A percentile compares a stretch with the other conserved stretches of the same genome.
phyloP scores from a whole-genome alignment of 2,113 vertebrate species.

The Pteropus alecto region DNA sequence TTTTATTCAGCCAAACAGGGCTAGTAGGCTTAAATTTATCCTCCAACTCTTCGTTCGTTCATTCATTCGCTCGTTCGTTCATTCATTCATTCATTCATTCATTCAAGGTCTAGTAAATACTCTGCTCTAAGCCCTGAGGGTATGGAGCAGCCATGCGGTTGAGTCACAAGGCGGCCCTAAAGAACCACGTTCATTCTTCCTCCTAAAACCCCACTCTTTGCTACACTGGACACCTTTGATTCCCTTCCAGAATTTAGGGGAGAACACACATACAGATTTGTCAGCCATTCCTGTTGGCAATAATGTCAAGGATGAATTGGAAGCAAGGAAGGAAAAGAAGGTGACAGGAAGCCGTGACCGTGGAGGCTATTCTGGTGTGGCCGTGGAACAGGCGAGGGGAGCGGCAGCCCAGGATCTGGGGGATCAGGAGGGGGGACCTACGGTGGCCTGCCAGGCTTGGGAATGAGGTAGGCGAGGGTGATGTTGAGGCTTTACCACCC shows the following conservation, averaged over 20 bases:
- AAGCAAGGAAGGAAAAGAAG: not conserved
- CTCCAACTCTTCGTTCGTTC: not conserved
- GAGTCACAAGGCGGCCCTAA: not conserved
- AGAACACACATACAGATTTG: not conserved
- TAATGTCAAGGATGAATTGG: not conserved
- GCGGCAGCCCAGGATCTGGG: not conserved
- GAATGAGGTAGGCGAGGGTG: not conserved
- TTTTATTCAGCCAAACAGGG: not conserved
- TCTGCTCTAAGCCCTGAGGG: not conserved
- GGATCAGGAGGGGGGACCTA: not conserved
- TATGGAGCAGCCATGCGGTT: not conserved
- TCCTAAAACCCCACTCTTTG: not conserved
- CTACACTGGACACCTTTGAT: not conserved
- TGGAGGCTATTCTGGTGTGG: not conserved
- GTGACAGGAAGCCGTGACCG: not conserved
- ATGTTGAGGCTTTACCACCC: not conserved
- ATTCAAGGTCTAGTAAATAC: not conserved
- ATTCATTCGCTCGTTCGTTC: not conserved
- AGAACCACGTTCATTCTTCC: not conserved
- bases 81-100: not conserved
- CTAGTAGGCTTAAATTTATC: not conserved
- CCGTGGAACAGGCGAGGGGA: not conserved
- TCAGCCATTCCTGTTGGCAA: not conserved
- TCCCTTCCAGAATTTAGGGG: not conserved
- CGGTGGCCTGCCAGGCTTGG: not conserved